Conservation (phyloP, 2,797 vertebrate species). For the Megalops cyprinoides region DNA sequence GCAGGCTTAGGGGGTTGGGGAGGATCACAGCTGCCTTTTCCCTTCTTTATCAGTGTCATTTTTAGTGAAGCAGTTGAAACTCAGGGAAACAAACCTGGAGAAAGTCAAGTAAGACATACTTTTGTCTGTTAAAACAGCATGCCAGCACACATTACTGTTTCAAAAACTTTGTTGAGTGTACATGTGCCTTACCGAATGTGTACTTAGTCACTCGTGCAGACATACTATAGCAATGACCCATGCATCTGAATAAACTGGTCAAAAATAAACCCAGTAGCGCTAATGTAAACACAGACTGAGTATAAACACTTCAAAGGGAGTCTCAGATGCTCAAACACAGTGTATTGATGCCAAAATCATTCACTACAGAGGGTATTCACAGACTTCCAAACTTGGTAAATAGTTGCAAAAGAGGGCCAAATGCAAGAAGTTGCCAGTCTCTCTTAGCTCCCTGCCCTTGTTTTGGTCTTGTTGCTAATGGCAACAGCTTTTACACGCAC, state of each 20-base stretch:
- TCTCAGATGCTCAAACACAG: background rate
- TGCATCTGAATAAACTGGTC: background rate
- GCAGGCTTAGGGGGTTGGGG: background rate
- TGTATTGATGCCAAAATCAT: conserved; percentile 5
- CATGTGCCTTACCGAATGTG: background rate
- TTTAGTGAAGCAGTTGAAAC: background rate
- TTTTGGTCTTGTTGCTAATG: conserved; percentile 72
- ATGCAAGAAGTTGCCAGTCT: conserved; percentile 63
- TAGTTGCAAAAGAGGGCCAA: background rate
- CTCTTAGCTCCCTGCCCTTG: conserved; percentile 58
- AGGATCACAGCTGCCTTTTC: conserved; percentile 19
- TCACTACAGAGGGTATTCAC: conserved; percentile 3
- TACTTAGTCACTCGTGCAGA: background rate
- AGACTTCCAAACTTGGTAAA: conserved; percentile 16
- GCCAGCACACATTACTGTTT: background rate
- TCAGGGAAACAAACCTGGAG: background rate
- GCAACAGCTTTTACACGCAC: conserved; percentile 73
- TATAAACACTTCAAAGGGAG: background rate
- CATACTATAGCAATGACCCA: background rate
- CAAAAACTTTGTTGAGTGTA: background rate
- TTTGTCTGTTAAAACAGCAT: conserved; percentile 1
- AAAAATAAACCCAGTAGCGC: conserved; percentile 6
- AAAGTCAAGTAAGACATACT: background rate
- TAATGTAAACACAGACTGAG: background rate
- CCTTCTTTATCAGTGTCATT: background rate